Evolutionary conservation across 2,888 invertebrate species (phyloP).

Genomic region (Leistus spinibarbis): DNA sequence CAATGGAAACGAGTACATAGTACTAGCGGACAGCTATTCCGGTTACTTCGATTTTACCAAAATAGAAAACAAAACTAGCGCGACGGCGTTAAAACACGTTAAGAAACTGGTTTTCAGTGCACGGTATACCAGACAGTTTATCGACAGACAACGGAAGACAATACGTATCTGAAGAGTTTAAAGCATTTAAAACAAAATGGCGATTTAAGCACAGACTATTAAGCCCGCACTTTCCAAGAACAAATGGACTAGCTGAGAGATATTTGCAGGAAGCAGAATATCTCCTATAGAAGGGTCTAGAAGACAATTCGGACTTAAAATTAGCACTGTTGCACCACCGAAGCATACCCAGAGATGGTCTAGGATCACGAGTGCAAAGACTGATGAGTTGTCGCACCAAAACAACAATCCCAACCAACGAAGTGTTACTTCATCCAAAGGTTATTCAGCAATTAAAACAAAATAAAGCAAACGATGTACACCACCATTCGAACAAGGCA

Average conservation of each 20-base stretch:
- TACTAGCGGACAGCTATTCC: slow-evolving; percentile 40
- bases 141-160: slow-evolving; percentile 40
- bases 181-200: slow-evolving; percentile 28
- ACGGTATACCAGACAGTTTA: slow-evolving; percentile 36
- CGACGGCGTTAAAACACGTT: not conserved
- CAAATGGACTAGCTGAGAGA: slow-evolving; percentile 42
- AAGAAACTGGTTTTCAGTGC: slow-evolving; percentile 29
- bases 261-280: slow-evolving; percentile 31
- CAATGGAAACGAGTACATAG: slow-evolving; percentile 29
- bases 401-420: not conserved
- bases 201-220: slow-evolving; percentile 27
- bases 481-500: not conserved
- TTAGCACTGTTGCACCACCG: slow-evolving; percentile 19
- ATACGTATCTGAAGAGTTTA: slow-evolving; percentile 40
- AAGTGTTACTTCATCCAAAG: not conserved
- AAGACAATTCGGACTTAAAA: not conserved
- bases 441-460: not conserved
- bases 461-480: not conserved
- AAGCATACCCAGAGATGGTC: slow-evolving; percentile 20
- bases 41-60: slow-evolving; percentile 32
- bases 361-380: slow-evolving; percentile 12
- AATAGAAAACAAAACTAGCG: not conserved
- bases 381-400: slow-evolving; percentile 9
- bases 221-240: slow-evolving; percentile 36
- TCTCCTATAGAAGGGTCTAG: slow-evolving; percentile 26